Base-by-base conservation (phyloP, 2,113 vertebrate genomes). In the Lonchura striata region DNA sequence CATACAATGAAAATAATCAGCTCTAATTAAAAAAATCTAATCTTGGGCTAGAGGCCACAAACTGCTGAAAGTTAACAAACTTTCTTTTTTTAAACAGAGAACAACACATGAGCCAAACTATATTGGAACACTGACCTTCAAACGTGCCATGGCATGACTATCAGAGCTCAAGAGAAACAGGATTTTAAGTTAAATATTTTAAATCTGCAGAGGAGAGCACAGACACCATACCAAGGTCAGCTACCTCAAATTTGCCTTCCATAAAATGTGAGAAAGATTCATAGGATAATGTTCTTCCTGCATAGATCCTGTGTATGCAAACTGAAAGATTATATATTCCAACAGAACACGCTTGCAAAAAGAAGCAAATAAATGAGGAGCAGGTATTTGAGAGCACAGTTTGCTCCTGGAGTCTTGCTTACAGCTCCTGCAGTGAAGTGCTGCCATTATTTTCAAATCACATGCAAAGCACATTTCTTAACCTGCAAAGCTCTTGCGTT, bases 381-480 rank as follows among this genome's bases (percentile, higher is more conserved):
- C 66, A 65, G 25, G 9, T 76, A 49, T 42, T 39, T 69, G 50
- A 69, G 79, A 74, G 23, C 0, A 0, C 24, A 35, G 39, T 20
- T 68, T 27, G 15, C 74, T 80, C 30, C 41, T 49, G 24, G 15
- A 64, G 53, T 9, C 0, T 65, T 82, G 39, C 61, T 88, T 57
- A 66, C 37, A 49, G 18, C 50, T 56, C 33, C 50, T 1, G 3
- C 22, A 22, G 71, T 53, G 37, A 94, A 91, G 59, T 10, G 1
- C 81, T 94, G 85, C 77, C 57, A 19, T 61, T 88, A 92, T 91
- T 94, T 95, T 92, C 87, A 88, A 82, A 76, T 83, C 85, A 60
- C 77, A 35, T 41, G 35, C 63, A 85, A 95, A 95, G 78, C 63
- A 86, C 71, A 86, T 95, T 94, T 90, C 41, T 42, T 63, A 70